Percentiles rank a stretch among this genome's conserved stretches.
Conservation (phyloP, 2,113 vertebrate genomes). For the Odocoileus virginianus region DNA sequence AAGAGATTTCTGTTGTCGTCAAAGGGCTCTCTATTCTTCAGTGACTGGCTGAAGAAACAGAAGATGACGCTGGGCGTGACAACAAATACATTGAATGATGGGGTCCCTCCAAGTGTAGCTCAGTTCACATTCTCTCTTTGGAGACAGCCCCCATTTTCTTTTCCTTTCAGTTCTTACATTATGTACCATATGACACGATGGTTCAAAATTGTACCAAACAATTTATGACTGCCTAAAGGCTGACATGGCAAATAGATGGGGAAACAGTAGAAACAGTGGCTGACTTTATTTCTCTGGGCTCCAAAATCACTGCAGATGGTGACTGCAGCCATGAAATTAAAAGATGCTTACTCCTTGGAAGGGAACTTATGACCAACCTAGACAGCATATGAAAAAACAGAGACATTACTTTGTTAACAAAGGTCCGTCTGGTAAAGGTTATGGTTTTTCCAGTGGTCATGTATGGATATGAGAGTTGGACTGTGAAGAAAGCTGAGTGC, state of each 20-base stretch:
- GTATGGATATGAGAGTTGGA: too few species aligned
- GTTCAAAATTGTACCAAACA: not conserved
- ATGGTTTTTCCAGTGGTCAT: too few species aligned
- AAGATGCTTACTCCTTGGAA: too few species aligned
- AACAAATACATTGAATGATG: not conserved
- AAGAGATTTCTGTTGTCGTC: not conserved
- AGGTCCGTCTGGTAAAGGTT: too few species aligned
- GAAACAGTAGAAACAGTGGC: too few species aligned
- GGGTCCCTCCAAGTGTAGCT: not conserved
- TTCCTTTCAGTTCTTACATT: not conserved
- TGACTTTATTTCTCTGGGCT: too few species aligned
- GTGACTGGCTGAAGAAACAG: not conserved
- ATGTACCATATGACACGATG: not conserved
- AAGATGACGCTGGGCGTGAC: not conserved
- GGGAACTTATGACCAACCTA: too few species aligned
- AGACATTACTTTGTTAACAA: too few species aligned
- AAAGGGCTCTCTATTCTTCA: not conserved
- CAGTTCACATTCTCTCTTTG: not conserved
- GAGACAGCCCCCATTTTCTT: not conserved
- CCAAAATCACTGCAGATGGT: too few species aligned
- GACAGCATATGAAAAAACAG: too few species aligned
- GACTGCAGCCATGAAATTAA: too few species aligned
- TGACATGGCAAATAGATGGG: not conserved
- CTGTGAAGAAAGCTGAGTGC: too few species aligned
- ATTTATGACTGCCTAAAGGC: not conserved